Base-by-base conservation (phyloP, 1,140 invertebrate species). In the Lethrus apterus region DNA sequence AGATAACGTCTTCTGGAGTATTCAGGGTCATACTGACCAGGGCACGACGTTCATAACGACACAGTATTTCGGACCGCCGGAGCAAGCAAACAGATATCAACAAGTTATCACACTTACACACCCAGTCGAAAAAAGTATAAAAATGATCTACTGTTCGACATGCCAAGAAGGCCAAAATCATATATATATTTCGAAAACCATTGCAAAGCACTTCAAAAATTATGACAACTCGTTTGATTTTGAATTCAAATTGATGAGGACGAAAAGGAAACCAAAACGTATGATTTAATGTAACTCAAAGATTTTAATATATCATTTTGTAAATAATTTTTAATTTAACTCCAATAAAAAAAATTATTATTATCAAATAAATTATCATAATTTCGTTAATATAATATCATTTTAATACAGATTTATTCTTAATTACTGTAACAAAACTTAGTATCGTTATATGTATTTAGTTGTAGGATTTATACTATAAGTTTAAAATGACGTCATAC, bases 1-100 rank as follows among this genome's bases (percentile, higher is more conserved):
- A n/a, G 51, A 51, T 2, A 60, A 64, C 23, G 50, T 64, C 7
- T 64, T 64, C 35, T 64, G 62, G 62, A 62, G 59, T 44, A 52
- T 64, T 2, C 62, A 64, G 46, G 62, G 62, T 38, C 51, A 60
- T 19, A 57, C 61, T 10, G 50, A 52, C 11, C 49, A 57, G 19
- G 62, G 62, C 5, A 53, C 54, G 2, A 52, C 52, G 4, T 64
- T 59, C 57, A 57, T 64, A 20, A 50, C 54, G 2, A 62, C 62
- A 44, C 34, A 58, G 26, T 64, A 63, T 48, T 62, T 64, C 32
- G 62, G 62, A 2, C 52, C 48, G 10, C 32, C 48, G 1, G 58
- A 57, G 45, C 53, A 57, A 52, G 60, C 54, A 2, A 51, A 55
- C 21, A 29, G 54, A 18, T 64, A 59, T 35, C 56, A 57, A 38